Evolutionary conservation across 2,888 invertebrate genomes (phyloP).

Genomic region (Eumacrocentrus americanus): DNA sequence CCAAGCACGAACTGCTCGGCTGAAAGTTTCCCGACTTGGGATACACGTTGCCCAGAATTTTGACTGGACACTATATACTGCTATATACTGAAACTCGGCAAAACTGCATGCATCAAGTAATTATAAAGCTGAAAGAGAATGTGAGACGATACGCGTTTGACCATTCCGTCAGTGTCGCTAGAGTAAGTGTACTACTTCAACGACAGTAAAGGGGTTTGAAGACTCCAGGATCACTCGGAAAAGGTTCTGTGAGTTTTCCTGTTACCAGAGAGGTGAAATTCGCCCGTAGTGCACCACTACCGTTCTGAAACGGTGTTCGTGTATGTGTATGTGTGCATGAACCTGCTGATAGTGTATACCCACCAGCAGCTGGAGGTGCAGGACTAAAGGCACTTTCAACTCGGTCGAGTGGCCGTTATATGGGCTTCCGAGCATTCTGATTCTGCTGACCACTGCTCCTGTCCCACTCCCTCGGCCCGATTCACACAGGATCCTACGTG

Average conservation of each 20-base stretch:
- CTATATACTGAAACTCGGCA: background rate
- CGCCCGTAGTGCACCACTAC: too few relatives aligned
- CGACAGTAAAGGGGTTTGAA: background rate
- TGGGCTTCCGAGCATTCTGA: slow-evolving; percentile 57
- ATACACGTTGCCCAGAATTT: slow-evolving; percentile 1
- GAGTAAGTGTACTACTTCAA: too few relatives aligned
- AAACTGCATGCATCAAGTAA: background rate
- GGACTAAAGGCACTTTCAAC: slow-evolving; percentile 43
- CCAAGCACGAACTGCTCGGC: slow-evolving; percentile 25
- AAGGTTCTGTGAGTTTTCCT: background rate
- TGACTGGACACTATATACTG: slow-evolving; percentile 11
- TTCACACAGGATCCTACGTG: slow-evolving; percentile 46
- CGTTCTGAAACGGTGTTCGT: too few relatives aligned
- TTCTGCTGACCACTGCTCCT: slow-evolving; percentile 58
- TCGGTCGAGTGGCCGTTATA: slow-evolving; percentile 57
- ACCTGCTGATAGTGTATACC: background rate
- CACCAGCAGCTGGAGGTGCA: slow-evolving; percentile 22
- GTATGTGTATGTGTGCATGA: background rate
- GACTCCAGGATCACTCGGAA: background rate
- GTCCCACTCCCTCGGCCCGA: slow-evolving; percentile 31
- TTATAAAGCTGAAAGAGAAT: background rate
- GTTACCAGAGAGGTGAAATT: too few relatives aligned
- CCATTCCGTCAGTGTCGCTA: background rate
- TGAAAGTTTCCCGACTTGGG: slow-evolving; percentile 2
- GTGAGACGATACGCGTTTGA: background rate